Conservation (phyloP, 2,888 invertebrate species). For the Rhingia campestris region DNA sequence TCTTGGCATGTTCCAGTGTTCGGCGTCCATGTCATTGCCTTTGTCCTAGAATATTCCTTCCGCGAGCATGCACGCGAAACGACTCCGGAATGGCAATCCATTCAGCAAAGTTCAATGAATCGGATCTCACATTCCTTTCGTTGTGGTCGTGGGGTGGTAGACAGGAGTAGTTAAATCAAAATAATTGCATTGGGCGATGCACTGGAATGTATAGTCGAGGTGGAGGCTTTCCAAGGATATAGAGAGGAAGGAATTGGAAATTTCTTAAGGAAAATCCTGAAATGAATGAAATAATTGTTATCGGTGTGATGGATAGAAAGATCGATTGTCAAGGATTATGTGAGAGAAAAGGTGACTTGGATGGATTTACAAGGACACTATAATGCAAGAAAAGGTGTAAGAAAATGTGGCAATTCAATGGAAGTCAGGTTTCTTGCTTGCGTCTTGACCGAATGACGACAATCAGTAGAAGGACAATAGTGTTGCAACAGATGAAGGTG, state of each 20-base stretch:
- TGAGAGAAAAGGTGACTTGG: no score
- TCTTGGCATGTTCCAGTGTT: no score
- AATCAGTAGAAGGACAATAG: no score
- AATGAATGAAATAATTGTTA: no score
- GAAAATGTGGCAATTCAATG: no score
- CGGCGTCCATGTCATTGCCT: slow-evolving; percentile 8
- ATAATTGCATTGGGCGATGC: slow-evolving; percentile 34
- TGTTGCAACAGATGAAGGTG: no score
- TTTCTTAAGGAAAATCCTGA: background rate
- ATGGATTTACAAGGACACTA: no score
- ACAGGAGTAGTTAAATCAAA: slow-evolving; percentile 55
- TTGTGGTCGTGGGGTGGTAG: slow-evolving; percentile 15
- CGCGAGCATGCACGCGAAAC: slow-evolving; percentile 34
- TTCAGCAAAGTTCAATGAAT: slow-evolving; percentile 66
- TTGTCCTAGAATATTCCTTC: slow-evolving; percentile 32
- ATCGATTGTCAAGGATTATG: no score
- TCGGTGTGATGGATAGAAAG: no score
- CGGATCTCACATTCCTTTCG: slow-evolving; percentile 38
- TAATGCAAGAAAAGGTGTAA: no score
- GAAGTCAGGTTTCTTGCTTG: no score
- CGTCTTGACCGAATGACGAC: no score
- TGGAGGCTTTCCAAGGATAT: slow-evolving; percentile 7
- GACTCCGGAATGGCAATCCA: slow-evolving; percentile 20
- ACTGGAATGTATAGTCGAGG: slow-evolving; percentile 19
- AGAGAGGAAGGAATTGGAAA: slow-evolving; percentile 5